Evolutionary conservation across 1,140 invertebrate species (phyloP), one percentile per base, ranked within the genome.

Genomic region (Heliconius hewitsoni): DNA sequence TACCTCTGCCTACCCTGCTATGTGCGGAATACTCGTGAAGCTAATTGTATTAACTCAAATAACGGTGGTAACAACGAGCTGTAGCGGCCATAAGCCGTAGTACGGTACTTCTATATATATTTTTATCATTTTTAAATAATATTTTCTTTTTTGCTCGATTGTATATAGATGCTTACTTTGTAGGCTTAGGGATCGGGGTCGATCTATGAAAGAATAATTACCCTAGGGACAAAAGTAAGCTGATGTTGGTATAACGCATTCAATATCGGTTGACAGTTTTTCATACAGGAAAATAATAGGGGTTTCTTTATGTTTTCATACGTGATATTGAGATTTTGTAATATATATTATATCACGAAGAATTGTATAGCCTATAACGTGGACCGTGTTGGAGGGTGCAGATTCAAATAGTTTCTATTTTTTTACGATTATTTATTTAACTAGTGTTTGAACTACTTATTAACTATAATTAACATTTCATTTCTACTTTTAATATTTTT

Each of bases 141-240:
- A 52, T 52, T 52, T 19, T 52, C 50, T 19, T 52, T 4, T 13
- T 16, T 46, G 13, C 42, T 52, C 50, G 19, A 19, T 19, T 9
- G 11, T 60, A 60, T 27, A 23, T 60, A 60, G n/a, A 60, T 23
- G 18, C 55, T 60, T 19, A 60, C 55, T 60, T 60, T 27, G 19
- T 23, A 60, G 55, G 55, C 55, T n/a, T n/a, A 23, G 55, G 55
- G 55, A n/a, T 27, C 55, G 55, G n/a, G 11, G 9, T 60, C 55
- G 55, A 11, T 60, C 55, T 60, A 13, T 66, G 9, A 66, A 66
- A 66, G 11, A 5, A 9, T 66, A 30, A 74, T 34, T 5, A 50
- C 55, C 34, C 55, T 37, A 70, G 60, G 74, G 55, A 23, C 57
- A 27, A 27, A 37, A 76, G 18, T 46, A 70, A 60, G 70, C 39